Evolutionary conservation across 92 coral and sea anemone species (phyloP).

Genomic region (Epizoanthus ramosus): DNA sequence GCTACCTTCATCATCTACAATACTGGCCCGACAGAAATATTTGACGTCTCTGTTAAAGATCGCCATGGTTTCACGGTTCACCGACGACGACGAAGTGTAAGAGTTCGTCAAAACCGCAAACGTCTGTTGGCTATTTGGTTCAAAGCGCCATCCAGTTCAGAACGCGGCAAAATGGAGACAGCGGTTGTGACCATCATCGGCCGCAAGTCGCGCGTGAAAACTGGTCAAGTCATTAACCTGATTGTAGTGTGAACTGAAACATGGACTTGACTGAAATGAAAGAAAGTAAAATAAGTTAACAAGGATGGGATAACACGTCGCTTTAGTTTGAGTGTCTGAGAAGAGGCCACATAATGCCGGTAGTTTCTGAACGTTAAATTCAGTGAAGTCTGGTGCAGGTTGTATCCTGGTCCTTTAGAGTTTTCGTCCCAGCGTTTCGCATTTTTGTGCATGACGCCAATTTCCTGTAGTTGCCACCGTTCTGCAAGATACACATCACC

Average conservation of each 20-base stretch:
- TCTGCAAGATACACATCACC: no score
- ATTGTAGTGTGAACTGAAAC: slow-evolving; percentile 45
- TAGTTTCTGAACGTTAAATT: no score
- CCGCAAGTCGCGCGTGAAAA: slow-evolving; percentile 48
- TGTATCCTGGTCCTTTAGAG: no score
- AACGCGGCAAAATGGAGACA: slow-evolving; percentile 50
- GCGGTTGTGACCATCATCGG: slow-evolving; percentile 64
- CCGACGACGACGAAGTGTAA: slow-evolving; percentile 45
- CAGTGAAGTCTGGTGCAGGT: no score
- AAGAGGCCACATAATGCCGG: no score
- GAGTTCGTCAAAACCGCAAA: slow-evolving; percentile 52
- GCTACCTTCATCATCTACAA: slow-evolving; percentile 73
- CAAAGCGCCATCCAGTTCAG: slow-evolving; percentile 60
- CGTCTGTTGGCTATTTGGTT: slow-evolving; percentile 64
- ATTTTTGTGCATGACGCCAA: no score
- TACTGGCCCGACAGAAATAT: slow-evolving; percentile 69
- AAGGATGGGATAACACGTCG: no score
- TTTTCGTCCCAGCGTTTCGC: no score
- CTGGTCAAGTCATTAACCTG: slow-evolving; percentile 49
- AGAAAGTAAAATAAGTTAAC: no score
- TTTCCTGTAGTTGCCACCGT: no score
- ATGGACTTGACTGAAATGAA: no score
- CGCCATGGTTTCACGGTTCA: slow-evolving; percentile 52
- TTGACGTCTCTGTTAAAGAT: slow-evolving; percentile 73
- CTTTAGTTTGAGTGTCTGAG: no score